Evolutionary conservation across 1,140 invertebrate genomes (phyloP).

Genomic region (Cryptotermes secundus): DNA sequence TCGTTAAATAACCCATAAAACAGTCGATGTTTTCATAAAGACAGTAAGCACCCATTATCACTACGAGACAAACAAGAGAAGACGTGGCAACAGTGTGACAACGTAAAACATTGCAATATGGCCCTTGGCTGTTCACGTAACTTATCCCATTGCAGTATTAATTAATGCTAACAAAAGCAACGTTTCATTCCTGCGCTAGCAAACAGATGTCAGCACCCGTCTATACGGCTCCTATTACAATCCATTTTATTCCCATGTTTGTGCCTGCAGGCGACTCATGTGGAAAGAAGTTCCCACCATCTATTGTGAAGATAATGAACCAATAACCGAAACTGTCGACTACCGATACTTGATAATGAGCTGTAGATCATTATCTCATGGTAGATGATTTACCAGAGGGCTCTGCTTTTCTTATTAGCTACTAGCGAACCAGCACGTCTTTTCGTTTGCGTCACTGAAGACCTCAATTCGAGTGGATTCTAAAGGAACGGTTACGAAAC

Average conservation of each 20-base stretch:
- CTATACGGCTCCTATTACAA: neutral
- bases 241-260: neutral
- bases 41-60: too few species aligned
- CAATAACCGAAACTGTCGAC: neutral
- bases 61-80: too few species aligned
- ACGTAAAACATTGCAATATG: neutral
- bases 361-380: too few species aligned
- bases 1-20: too few species aligned
- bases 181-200: neutral
- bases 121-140: neutral
- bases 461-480: too few species aligned
- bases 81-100: too few species aligned
- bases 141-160: neutral
- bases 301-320: slow-evolving; percentile 16
- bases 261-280: neutral
- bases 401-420: too few species aligned
- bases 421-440: too few species aligned
- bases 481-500: too few species aligned
- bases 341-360: neutral
- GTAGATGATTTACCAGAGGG: too few species aligned
- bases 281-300: neutral
- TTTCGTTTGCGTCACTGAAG: too few species aligned
- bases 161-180: neutral
- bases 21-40: too few species aligned
- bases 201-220: slow-evolving; percentile 10